Percentiles rank a stretch among this genome's conserved stretches.
phyloP scores from a whole-genome alignment of 1,140 invertebrate species.

The Euglossa dilemma region DNA sequence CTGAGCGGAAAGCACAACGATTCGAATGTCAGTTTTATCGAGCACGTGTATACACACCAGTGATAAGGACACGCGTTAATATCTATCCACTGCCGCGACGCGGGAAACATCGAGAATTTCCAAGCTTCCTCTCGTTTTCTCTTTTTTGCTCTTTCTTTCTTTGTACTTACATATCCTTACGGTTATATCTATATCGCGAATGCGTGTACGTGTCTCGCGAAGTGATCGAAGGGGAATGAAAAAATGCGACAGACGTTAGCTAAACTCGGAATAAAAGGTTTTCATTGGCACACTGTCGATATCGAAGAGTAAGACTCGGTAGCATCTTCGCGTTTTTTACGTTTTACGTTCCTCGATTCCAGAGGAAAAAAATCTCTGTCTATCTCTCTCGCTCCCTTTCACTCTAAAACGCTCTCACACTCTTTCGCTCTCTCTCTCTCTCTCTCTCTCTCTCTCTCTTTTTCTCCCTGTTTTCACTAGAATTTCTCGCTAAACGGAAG shows the following conservation, averaged over 20 bases:
- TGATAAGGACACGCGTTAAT: slow-evolving; percentile 34
- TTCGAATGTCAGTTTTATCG: slow-evolving; percentile 1
- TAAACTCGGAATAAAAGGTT: slow-evolving; percentile 57
- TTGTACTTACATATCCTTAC: slow-evolving; percentile 62
- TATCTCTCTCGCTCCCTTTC: slow-evolving; percentile 1
- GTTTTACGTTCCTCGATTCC: slow-evolving; percentile 52
- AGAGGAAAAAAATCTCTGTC: slow-evolving; percentile 17
- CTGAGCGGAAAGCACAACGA: slow-evolving; percentile 1
- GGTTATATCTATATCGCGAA: not conserved
- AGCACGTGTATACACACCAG: not conserved
- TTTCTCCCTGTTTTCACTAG: slow-evolving; percentile 22
- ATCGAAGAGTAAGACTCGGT: slow-evolving; percentile 66
- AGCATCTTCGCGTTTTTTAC: slow-evolving; percentile 22
- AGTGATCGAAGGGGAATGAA: slow-evolving; percentile 42
- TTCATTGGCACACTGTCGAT: slow-evolving; percentile 80
- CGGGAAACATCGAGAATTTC: slow-evolving; percentile 49
- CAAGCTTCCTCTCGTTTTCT: slow-evolving; percentile 33
- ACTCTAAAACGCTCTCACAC: not conserved
- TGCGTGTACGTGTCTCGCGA: not conserved
- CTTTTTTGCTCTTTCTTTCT: slow-evolving; percentile 15
- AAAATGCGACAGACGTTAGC: slow-evolving; percentile 53
- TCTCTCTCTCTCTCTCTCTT: not conserved
- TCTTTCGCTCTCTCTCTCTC: not conserved
- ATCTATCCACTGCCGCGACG: slow-evolving; percentile 43
- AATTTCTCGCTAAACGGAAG: slow-evolving; percentile 66